Base-by-base conservation (phyloP, 2,113 vertebrate genomes). In the Phodopus roborovskii region DNA sequence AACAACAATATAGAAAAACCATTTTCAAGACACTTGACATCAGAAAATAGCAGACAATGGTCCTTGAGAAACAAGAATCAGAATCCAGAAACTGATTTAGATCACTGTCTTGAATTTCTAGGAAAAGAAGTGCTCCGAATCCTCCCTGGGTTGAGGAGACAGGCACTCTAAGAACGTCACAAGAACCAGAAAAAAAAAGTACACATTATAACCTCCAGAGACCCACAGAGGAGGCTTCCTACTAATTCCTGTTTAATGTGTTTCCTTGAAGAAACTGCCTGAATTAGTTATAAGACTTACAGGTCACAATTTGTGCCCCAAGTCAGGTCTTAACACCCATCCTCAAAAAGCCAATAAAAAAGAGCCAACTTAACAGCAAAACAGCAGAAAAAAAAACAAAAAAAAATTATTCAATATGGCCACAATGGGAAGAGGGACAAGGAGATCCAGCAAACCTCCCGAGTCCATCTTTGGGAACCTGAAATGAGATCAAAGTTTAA, bases 201-300 rank as follows among this genome's bases (percentile, higher is more conserved):
- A 5, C 81, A 64, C 30, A n/a, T 45, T 22, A 70, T 33, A 45
- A 6, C 50, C 30, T 53, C 45, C 33, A 53, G 84, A 87, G 33
- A 53, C 28, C 20, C 28, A 68, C 28, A 53, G 30, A 53, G 60
- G 12, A 9, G 1, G 33, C 45, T 70, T 60, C 60, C 45, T 50
- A 87, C 45, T 87, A 45, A 70, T 90, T 79, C 28, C 19, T 62
- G 56, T 20, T 70, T 48, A 86, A n/a, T 42, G 50, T 33, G 90
- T 48, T 68, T n/a, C 68, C 84, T 71, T 96, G n/a, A 26, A 10
- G 36, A 88, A 86, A 92, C 64, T 70, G 42, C 84, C 45, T 70
- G 84, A 53, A 50, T 45, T 39, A 45, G 24, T 45, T 19, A 17
- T 62, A 24, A 84, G n/a, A 45, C 19, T 30, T 26, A 5, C 3